phyloP scores from a whole-genome alignment of 2,113 vertebrate genomes.

The Alosa alosa region DNA sequence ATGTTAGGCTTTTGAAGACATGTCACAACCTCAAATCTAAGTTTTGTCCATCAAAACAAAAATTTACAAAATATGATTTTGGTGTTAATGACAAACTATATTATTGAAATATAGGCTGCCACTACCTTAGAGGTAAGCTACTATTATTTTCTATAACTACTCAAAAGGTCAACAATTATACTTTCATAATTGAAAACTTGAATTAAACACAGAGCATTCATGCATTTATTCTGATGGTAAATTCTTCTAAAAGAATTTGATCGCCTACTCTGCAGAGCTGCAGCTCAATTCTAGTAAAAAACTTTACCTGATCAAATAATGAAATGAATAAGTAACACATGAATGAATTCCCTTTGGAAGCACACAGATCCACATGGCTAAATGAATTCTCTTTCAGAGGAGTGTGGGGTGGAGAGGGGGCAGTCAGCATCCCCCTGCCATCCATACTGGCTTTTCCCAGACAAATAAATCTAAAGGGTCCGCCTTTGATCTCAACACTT shows the following conservation, averaged over 20 bases:
- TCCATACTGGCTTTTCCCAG: conserved; percentile 81
- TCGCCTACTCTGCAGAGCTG: background rate
- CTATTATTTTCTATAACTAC: background rate
- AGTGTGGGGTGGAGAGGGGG: background rate
- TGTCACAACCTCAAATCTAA: background rate
- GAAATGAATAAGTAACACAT: background rate
- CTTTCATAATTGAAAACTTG: too few species aligned
- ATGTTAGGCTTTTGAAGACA: background rate
- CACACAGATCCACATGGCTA: background rate
- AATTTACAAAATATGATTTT: background rate
- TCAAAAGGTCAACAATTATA: background rate
- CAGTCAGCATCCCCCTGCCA: conserved; percentile 47
- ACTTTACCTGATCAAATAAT: background rate
- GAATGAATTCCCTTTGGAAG: conserved; percentile 1
- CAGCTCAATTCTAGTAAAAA: background rate
- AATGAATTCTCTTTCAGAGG: background rate
- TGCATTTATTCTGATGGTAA: background rate
- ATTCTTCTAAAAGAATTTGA: background rate
- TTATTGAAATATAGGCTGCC: background rate
- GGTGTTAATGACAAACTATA: background rate
- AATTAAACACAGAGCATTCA: background rate
- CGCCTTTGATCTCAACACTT: conserved; percentile 93
- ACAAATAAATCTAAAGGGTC: conserved; percentile 96
- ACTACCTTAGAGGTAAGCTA: background rate
- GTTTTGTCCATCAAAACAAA: background rate